Evolutionary conservation across 2,888 invertebrate species (phyloP), one percentile per base, ranked within the genome.

Genomic region (Caenorhabditis virilis): DNA sequence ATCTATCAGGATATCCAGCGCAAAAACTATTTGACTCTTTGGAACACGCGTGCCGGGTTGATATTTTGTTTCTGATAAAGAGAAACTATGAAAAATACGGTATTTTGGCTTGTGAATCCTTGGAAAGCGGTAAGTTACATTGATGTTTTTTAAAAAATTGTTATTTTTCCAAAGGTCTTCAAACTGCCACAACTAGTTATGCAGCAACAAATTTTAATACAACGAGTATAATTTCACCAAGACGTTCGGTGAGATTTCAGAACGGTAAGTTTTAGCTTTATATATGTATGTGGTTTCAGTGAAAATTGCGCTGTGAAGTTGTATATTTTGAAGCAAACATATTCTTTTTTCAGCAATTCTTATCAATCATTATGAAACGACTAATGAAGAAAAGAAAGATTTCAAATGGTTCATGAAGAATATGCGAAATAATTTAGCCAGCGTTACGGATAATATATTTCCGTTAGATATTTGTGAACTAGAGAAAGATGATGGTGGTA

Each of bases 401-500:
- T 61, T 27, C 25, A 23, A 23, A 38, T 69, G 68, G 68, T 52
- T 69, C 16, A 33, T 42, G 46, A 43, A 61, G 25, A 69, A 69
- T 18, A 35, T 69, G 33, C 26, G 23, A 22, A 46, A 26, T 2
- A 51, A 55, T 22, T 30, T 58, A 26, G 20, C 45, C 22, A 46
- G 23, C 22, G 18, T n/a, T 7, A 25, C 35, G 38, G 22, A 27
- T 13, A 46, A 26, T 13, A 35, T 22, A 20, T 7, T 53, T 20
- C 33, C 22, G 0, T 9, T 62, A 1, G 68, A 69, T 50, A 38
- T 61, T 0, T 27, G n/a, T 0, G 33, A 46, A 5, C 13, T 60
- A 6, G 51, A 56, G 18, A 43, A 53, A n/a, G 35, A 61, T 0
- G 62, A 67, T 20, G 38, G 53, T 9, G 59, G 60, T 39, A 67